Conservation (phyloP, 2,888 invertebrate genomes). For the Sarcophaga rosellei region DNA sequence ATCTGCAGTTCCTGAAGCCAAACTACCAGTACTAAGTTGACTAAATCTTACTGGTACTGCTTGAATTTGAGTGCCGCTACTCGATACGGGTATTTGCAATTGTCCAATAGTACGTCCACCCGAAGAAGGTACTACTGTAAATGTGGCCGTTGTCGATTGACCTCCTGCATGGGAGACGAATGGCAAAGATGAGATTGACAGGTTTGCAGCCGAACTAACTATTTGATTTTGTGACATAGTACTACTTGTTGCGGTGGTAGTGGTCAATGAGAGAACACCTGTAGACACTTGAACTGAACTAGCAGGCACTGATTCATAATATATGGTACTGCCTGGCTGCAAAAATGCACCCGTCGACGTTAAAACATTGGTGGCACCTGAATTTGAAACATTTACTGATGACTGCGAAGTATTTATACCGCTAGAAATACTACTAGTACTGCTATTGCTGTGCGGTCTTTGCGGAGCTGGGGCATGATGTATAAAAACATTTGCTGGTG, state of each 20-base stretch:
- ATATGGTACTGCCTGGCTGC: constrained; percentile 79
- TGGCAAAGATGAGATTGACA: constrained; percentile 77
- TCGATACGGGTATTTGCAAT: constrained; percentile 75
- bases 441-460: constrained; percentile 72
- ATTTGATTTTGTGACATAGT: constrained; percentile 74
- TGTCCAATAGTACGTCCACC: constrained; percentile 77
- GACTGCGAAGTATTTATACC: constrained; percentile 67
- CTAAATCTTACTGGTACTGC: constrained; percentile 76
- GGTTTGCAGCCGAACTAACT: constrained; percentile 70
- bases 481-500: constrained; percentile 75
- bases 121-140: constrained; percentile 79
- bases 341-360: constrained; percentile 73
- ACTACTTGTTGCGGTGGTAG: constrained; percentile 79
- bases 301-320: constrained; percentile 80
- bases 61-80: constrained; percentile 74
- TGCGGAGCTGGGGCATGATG: constrained; percentile 72
- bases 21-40: constrained; percentile 71
- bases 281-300: constrained; percentile 77
- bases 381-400: constrained; percentile 56
- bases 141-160: constrained; percentile 77
- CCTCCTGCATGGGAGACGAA: constrained; percentile 75
- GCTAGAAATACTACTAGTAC: constrained; percentile 64
- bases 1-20: constrained; percentile 53
- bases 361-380: constrained; percentile 68
- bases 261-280: constrained; percentile 79